Base-by-base conservation (phyloP, 2,888 invertebrate species). In the Glomeris marginata region DNA sequence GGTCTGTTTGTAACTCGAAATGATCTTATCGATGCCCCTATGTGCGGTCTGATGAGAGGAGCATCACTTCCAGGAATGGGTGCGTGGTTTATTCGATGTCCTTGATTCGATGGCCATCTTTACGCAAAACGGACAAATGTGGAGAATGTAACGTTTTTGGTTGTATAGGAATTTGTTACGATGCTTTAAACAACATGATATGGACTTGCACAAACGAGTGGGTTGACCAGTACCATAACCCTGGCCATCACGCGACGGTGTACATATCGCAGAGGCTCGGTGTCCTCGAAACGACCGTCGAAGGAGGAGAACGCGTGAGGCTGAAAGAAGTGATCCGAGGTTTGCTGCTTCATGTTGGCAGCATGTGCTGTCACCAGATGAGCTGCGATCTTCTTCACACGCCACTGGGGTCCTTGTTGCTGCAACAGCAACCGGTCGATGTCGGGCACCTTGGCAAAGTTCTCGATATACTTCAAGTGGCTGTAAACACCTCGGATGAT, bases 201-300 rank as follows among this genome's bases (percentile, higher is more conserved):
- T 67, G 67, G 67, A 59, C 59, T 15, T 61, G 61, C 45, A 64
- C 64, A 48, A 62, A 58, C 53, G 65, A 66, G 47, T 66, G 63
- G 59, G 59, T 67, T 28, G 67, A 67, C 51, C 63, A 63, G 58
- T 67, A 64, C 57, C 61, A 61, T 51, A 67, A 66, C 56, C 64
- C 65, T 3, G 64, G 64, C n/a, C 64, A 66, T 55, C 62, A 64
- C 56, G 63, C 66, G 1, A 54, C 59, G 11, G 65, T 65, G 49
- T 64, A 64, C 50, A 58, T 66, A 47, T 56, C 59, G 41, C 48
- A 51, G 2, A 55, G 60, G 42, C 59, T 66, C 13, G 61, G 61
- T 43, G 53, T 60, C 5, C 44, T 53, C n/a, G 51, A 52, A 13
- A 34, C 35, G 10, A 34, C 22, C 28, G 41, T 45, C 18, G 8